Base-by-base conservation (phyloP, 2,888 invertebrate species). In the Pachycephus smyrnensis region DNA sequence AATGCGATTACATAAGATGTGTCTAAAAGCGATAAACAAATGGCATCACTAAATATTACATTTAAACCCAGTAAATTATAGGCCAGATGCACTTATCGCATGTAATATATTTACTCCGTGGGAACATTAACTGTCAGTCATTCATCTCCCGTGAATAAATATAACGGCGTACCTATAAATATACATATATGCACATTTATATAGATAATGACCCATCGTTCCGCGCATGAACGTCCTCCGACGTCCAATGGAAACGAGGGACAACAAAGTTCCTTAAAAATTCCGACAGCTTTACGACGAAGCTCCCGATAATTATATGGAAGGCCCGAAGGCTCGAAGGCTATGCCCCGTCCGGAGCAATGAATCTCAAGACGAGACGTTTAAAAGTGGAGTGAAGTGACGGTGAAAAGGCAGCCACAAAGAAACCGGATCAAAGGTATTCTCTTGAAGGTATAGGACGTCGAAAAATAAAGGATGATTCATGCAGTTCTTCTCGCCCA, bases 51-150 rank as follows among this genome's bases (percentile, higher is more conserved):
- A 55, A 55, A 6, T 55, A 23, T 4, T 55, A 55, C 23, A 76
- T 73, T 76, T 76, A 78, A 55, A 68, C 55, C n/a, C 11, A 68
- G 33, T 68, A 78, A 78, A 76, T 78, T 75, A 76, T 71, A 73
- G 32, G 37, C 68, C 35, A 36, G 75, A 71, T 75, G 6, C 40
- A 69, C 31, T 75, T 75, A 75, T 75, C 75, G 15, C 23, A 69
- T 73, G 73, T 35, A 32, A 32, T 73, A 73, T 36, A 23, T 76
- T 76, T 37, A 31, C 36, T 68, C 4, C 15, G 36, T 15, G n/a
- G 55, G 33, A 68, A 37, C 69, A 74, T 74, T 12, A 74, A 32
- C 23, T 30, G n/a, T 36, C 35, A n/a, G 33, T 74, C 23, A 74
- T 36, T 33, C 36, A 4, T 74, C 32, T 36, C 36, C n/a, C 35